Percentiles rank a stretch among this genome's conserved stretches.
These are phyloP conservation scores for Parotia lawesii DNA, from an alignment of 2,113 vertebrate genomes.

Conservation along the genomic window DNA sequence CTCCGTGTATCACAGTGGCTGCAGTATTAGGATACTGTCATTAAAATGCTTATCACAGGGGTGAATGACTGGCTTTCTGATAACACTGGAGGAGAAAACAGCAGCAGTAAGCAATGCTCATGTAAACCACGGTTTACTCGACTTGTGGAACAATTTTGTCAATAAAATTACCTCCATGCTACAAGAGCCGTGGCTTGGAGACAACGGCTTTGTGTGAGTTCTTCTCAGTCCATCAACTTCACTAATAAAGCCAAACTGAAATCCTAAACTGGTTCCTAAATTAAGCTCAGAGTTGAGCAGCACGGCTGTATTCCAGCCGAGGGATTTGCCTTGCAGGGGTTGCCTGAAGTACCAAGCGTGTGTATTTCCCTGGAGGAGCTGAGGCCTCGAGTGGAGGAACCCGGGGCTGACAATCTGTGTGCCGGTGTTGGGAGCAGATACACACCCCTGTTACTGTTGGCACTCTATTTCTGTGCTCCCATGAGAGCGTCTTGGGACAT, in stretches of 20 bases:
- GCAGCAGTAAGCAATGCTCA: background rate
- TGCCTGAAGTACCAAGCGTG: background rate
- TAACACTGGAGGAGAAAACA: background rate
- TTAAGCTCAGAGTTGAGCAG: background rate
- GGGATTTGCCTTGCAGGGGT: background rate
- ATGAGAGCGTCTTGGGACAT: background rate
- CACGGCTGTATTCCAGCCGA: rapidly evolving
- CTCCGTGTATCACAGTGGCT: background rate
- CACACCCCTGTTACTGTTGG: background rate
- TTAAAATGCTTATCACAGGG: background rate
- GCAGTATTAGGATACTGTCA: background rate
- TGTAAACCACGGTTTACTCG: background rate
- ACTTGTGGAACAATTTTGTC: background rate
- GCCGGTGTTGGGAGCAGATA: background rate
- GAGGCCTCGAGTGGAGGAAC: background rate
- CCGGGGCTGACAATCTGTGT: rapidly evolving
- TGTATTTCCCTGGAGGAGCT: background rate
- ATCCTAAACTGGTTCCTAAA: background rate
- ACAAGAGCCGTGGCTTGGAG: background rate
- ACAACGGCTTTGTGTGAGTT: background rate
- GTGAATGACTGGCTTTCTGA: rapidly evolving
- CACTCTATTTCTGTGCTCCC: background rate
- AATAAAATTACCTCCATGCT: background rate
- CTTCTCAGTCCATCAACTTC: background rate
- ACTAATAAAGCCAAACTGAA: background rate